Conservation (phyloP, 2,113 vertebrate genomes). For the Canis aureus region DNA sequence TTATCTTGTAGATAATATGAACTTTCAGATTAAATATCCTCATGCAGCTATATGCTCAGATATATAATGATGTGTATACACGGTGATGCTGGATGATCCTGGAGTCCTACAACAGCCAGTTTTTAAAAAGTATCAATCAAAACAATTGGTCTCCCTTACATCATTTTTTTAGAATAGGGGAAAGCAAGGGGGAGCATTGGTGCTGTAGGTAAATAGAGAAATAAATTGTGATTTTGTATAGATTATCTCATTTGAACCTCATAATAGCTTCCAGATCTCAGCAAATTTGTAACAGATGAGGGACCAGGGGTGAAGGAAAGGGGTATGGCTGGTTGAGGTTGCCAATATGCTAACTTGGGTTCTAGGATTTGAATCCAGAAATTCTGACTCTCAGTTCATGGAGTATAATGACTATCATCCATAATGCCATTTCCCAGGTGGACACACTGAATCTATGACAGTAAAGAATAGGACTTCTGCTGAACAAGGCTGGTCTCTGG, state of each 20-base stretch:
- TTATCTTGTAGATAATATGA: neutral
- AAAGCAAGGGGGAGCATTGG: neutral
- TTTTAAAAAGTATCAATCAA: neutral
- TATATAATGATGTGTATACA: neutral
- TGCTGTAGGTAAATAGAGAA: neutral
- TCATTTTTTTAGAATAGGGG: neutral
- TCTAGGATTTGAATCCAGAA: neutral
- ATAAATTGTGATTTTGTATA: slow-evolving; percentile 2
- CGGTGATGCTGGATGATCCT: neutral
- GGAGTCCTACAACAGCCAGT: neutral
- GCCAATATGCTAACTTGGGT: neutral
- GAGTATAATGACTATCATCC: neutral
- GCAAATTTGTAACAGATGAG: slow-evolving; percentile 39
- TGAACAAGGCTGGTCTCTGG: neutral
- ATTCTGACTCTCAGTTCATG: neutral
- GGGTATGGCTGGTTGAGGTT: neutral
- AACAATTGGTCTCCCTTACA: neutral
- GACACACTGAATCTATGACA: neutral
- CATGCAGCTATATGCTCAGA: neutral
- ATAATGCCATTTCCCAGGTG: neutral
- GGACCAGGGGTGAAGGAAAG: neutral
- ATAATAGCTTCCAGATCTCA: slow-evolving; percentile 16
- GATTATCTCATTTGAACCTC: slow-evolving; percentile 28
- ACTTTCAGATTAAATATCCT: neutral
- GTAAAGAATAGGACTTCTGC: neutral